A percentile compares a stretch with the other conserved stretches of the same genome.
Conservation (phyloP, 2,888 invertebrate species). For the Drosophila longiperda region DNA sequence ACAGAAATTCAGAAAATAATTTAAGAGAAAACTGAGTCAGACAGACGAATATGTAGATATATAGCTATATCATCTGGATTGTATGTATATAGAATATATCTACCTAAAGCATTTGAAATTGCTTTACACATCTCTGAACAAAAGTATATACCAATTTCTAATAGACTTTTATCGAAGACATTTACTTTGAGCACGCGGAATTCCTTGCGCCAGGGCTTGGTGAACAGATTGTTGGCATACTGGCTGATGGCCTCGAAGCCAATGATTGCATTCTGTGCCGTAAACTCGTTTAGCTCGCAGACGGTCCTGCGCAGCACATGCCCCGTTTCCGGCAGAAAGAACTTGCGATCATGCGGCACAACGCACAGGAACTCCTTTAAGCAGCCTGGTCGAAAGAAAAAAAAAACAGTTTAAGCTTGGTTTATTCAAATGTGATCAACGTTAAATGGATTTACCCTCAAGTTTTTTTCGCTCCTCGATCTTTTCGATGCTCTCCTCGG, state of each 20-base stretch:
- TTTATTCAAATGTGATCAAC: neutral
- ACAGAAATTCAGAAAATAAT: neutral
- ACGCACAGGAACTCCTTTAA: constrained; percentile 91
- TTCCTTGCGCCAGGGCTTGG: constrained; percentile 96
- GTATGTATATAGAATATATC: neutral
- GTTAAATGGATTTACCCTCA: constrained; percentile 87
- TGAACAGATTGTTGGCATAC: constrained; percentile 93
- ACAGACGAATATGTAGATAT: neutral
- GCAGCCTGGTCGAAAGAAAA: constrained; percentile 86
- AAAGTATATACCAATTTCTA: neutral
- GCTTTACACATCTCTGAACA: too few relatives aligned
- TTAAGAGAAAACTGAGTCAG: neutral
- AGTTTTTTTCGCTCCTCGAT: constrained; percentile 90
- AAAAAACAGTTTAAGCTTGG: neutral
- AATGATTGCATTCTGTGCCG: constrained; percentile 91
- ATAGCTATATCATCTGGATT: neutral
- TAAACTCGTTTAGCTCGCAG: constrained; percentile 89
- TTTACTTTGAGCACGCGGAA: constrained; percentile 91
- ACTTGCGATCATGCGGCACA: constrained; percentile 92
- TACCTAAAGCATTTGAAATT: neutral
- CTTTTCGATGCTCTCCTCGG: constrained; percentile 92
- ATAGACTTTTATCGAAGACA: neutral
- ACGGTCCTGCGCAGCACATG: constrained; percentile 91
- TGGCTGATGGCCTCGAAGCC: constrained; percentile 94
- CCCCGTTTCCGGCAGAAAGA: constrained; percentile 90